phyloP scores from a whole-genome alignment of 2,113 vertebrate genomes.

The Cyphomyrus discorhynchus region DNA sequence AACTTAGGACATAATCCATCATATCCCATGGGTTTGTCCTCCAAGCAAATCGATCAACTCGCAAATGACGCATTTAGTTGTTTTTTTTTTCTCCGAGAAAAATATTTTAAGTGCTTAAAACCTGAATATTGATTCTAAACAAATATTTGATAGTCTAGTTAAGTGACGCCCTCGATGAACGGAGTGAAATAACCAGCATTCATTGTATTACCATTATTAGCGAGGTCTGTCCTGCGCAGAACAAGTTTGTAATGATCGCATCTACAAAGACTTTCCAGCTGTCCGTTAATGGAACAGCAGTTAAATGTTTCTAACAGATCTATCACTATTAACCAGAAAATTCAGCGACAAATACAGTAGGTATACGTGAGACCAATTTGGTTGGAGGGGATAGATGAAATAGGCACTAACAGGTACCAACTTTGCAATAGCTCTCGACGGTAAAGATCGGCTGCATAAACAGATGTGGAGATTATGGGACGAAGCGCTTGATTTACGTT shows the following conservation, averaged over 20 bases:
- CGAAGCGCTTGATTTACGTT: not conserved
- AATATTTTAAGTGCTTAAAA: constrained; percentile 24
- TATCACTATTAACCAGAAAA: not conserved
- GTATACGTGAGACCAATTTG: not conserved
- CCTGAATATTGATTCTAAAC: constrained; percentile 5
- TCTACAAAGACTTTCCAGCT: constrained; percentile 19
- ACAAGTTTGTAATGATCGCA: constrained; percentile 32
- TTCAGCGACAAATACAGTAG: not conserved
- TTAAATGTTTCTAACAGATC: not conserved
- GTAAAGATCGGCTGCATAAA: not conserved
- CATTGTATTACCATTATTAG: constrained; percentile 40
- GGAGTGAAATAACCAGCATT: constrained; percentile 31
- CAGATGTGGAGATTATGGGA: not conserved
- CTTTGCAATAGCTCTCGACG: not conserved
- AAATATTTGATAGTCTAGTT: constrained; percentile 33
- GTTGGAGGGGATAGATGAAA: not conserved
- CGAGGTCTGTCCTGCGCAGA: constrained; percentile 38
- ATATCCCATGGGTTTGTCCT: not conserved
- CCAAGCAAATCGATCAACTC: constrained; percentile 14
- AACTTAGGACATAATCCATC: not conserved
- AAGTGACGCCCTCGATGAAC: constrained; percentile 14
- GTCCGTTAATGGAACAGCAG: not conserved
- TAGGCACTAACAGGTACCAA: not conserved
- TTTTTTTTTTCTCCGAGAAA: constrained; percentile 2
- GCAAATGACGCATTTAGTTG: constrained; percentile 27